Percentiles rank a stretch among this genome's conserved stretches.
phyloP scores from a whole-genome alignment of 1,140 invertebrate species.

The Drosophila obscura region DNA sequence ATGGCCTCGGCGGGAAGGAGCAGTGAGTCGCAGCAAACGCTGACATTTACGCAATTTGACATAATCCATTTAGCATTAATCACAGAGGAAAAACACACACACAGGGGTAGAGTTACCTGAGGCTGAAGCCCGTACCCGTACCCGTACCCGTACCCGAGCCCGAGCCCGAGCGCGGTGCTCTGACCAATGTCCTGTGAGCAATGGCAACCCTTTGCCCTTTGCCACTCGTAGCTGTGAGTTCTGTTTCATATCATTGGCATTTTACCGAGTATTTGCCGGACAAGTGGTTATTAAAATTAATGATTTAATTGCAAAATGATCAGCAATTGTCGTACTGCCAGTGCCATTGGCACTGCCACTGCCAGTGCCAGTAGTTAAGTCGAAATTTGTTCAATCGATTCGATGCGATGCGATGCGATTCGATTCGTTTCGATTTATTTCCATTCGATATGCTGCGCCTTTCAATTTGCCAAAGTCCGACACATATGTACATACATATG shows the following conservation, averaged over 20 bases:
- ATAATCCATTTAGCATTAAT: constrained; percentile 53
- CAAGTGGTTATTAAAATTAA: constrained; percentile 67
- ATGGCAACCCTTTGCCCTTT: constrained; percentile 9
- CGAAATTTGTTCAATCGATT: constrained; percentile 38
- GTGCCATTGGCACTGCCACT: neutral
- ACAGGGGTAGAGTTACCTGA: constrained; percentile 17
- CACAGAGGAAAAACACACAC: constrained; percentile 12
- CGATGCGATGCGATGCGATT: constrained; percentile 8
- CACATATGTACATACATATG: constrained; percentile 15
- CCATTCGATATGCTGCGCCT: constrained; percentile 36
- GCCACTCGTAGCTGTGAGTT: neutral
- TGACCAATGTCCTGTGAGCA: constrained; percentile 19
- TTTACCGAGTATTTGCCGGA: constrained; percentile 16
- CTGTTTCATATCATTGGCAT: constrained; percentile 36
- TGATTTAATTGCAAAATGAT: constrained; percentile 76
- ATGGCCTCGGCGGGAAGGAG: neutral
- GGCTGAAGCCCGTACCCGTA: too few species aligned
- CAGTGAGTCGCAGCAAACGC: neutral
- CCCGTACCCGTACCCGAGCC: too few species aligned
- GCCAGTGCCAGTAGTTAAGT: constrained; percentile 39
- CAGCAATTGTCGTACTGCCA: constrained; percentile 49
- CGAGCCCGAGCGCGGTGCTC: neutral
- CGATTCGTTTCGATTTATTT: constrained; percentile 22
- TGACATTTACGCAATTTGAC: constrained; percentile 60
- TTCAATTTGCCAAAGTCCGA: constrained; percentile 49